Evolutionary conservation across 1,140 invertebrate genomes (phyloP).

Genomic region (Pseudomyrmex cubaensis): DNA sequence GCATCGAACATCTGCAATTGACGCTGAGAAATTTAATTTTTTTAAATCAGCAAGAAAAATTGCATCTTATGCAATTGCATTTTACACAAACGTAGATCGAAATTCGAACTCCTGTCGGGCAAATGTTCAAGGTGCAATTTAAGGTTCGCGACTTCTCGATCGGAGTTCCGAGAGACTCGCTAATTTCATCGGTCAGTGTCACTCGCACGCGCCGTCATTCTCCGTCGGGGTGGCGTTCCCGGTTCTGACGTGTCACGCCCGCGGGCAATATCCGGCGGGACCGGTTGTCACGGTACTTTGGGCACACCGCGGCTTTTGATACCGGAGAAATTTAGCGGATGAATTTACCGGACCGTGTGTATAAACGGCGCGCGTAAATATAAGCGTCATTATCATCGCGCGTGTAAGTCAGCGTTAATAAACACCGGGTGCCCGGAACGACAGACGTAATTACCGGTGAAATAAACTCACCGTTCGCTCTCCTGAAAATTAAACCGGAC

Average conservation of each 20-base stretch:
- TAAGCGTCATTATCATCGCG: conserved; percentile 54
- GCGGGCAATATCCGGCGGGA: conserved; percentile 51
- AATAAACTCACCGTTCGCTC: conserved; percentile 54
- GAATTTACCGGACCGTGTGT: conserved; percentile 27
- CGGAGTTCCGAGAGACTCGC: conserved; percentile 7
- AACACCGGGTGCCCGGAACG: conserved; percentile 43
- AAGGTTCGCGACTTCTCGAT: conserved; percentile 23
- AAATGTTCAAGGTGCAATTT: conserved; percentile 13
- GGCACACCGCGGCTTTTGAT: conserved; percentile 18
- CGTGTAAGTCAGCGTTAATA: conserved; percentile 56
- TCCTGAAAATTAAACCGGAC: conserved; percentile 63
- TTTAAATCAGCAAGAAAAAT: too few relatives aligned
- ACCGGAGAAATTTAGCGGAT: conserved; percentile 38
- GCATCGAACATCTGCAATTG: background rate
- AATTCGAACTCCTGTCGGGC: background rate
- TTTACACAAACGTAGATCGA: background rate
- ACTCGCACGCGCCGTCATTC: conserved; percentile 32
- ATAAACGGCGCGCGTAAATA: conserved; percentile 23
- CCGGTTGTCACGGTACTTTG: conserved; percentile 35
- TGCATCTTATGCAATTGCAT: too few relatives aligned
- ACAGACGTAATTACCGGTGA: conserved; percentile 56
- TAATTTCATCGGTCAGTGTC: conserved; percentile 61
- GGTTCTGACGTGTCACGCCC: conserved; percentile 38
- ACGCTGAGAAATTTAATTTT: too few relatives aligned
- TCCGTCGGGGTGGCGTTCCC: background rate